Conservation (phyloP, 2,113 vertebrate species). For the Poecile atricapillus region DNA sequence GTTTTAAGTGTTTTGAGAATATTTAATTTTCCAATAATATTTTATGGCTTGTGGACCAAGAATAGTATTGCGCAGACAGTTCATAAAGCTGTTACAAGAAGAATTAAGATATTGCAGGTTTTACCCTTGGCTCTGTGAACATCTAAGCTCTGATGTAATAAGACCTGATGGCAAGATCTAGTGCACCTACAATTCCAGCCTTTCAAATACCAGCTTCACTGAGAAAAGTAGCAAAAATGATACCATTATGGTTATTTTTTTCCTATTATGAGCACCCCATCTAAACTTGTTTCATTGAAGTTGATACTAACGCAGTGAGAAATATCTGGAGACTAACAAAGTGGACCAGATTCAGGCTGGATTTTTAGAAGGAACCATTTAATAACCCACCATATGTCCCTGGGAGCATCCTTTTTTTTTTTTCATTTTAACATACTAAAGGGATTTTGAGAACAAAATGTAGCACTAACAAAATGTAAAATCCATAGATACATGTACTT, state of each 20-base stretch:
- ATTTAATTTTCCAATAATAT: neutral
- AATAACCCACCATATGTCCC: neutral
- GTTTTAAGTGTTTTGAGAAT: neutral
- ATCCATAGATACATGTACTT: neutral
- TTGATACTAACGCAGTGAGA: neutral
- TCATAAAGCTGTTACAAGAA: neutral
- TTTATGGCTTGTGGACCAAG: neutral
- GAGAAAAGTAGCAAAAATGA: neutral
- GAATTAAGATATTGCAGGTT: neutral
- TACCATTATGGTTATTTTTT: neutral
- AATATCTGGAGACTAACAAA: neutral
- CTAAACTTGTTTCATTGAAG: neutral
- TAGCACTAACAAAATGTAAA: neutral
- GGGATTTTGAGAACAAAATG: neutral
- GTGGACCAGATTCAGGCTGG: neutral
- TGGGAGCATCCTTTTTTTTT: neutral
- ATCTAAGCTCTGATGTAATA: neutral
- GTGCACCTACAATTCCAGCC: neutral
- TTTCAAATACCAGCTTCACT: neutral
- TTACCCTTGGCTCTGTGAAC: neutral
- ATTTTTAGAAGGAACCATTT: neutral
- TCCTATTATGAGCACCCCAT: neutral
- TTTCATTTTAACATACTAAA: neutral
- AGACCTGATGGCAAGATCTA: neutral
- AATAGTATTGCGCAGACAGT: neutral